Evolutionary conservation across 2,113 vertebrate genomes (phyloP).

Genomic region (pig (Sus scrofa)): DNA sequence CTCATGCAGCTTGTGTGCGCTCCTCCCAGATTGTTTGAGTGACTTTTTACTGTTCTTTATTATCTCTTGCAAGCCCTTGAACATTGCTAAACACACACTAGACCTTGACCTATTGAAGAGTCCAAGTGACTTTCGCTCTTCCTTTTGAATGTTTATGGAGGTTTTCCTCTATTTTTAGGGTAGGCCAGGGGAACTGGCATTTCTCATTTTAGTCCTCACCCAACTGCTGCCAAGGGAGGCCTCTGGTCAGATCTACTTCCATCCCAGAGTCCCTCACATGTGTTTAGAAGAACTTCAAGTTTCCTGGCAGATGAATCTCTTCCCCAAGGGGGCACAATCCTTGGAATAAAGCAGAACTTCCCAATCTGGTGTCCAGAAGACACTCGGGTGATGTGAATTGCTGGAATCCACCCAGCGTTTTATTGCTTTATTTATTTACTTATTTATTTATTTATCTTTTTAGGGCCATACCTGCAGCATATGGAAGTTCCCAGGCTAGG

Average conservation of each 20-base stretch:
- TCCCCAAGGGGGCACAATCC: neutral
- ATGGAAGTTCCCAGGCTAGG: too few relatives aligned
- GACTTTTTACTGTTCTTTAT: neutral
- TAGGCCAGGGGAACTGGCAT: neutral
- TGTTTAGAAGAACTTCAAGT: neutral
- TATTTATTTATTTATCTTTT: too few relatives aligned
- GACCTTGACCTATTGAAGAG: neutral
- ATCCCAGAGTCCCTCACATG: neutral
- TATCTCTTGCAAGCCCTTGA: neutral
- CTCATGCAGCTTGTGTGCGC: fast-evolving
- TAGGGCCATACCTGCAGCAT: too few relatives aligned
- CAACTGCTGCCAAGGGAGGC: neutral
- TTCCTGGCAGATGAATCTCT: neutral
- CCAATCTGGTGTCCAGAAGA: neutral
- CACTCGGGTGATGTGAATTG: neutral
- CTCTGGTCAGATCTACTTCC: neutral
- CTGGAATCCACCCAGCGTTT: neutral
- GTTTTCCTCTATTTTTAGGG: neutral
- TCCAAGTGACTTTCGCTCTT: neutral
- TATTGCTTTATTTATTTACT: too few relatives aligned
- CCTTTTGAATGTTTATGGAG: neutral
- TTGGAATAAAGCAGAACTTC: neutral
- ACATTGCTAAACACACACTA: neutral
- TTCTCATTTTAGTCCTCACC: neutral
- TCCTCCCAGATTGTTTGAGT: neutral